phyloP scores from a whole-genome alignment of 1,140 invertebrate genomes.

The Apolygus lucorum region DNA sequence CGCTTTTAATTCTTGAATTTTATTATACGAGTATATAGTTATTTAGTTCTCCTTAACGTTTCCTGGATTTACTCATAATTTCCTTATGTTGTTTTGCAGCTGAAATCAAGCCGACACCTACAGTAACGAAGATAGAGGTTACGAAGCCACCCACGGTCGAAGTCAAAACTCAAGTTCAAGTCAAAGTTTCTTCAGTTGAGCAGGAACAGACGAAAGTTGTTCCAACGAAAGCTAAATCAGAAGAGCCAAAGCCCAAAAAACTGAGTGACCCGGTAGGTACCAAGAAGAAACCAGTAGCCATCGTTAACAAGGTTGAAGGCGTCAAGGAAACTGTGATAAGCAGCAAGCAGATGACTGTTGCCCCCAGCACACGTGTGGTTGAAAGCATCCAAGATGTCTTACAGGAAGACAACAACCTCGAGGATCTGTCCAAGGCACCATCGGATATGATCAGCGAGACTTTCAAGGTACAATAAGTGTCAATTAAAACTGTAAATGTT shows the following conservation, averaged over 20 bases:
- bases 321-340: constrained; percentile 18
- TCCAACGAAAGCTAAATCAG: constrained; percentile 17
- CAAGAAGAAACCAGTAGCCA: background rate
- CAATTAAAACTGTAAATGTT: too few relatives aligned
- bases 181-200: constrained; percentile 34
- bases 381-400: constrained; percentile 14
- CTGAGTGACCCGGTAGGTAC: constrained; percentile 32
- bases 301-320: constrained; percentile 23
- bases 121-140: constrained; percentile 29
- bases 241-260: constrained; percentile 29
- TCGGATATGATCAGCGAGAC: constrained; percentile 70
- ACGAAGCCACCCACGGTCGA: constrained; percentile 33
- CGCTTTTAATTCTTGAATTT: too few relatives aligned
- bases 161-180: constrained; percentile 41
- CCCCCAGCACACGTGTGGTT: constrained; percentile 21
- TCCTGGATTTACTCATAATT: too few relatives aligned
- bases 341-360: constrained; percentile 37
- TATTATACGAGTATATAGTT: too few relatives aligned
- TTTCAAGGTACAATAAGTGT: constrained; percentile 56
- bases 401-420: constrained; percentile 47
- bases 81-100: too few relatives aligned
- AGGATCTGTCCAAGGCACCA: constrained; percentile 66
- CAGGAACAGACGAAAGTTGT: background rate
- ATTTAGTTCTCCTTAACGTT: too few relatives aligned
- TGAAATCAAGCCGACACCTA: constrained; percentile 20